These are phyloP conservation scores for Drosophila malerkotliana DNA, from an alignment of 1,140 invertebrate species.

Conservation along the genomic window DNA sequence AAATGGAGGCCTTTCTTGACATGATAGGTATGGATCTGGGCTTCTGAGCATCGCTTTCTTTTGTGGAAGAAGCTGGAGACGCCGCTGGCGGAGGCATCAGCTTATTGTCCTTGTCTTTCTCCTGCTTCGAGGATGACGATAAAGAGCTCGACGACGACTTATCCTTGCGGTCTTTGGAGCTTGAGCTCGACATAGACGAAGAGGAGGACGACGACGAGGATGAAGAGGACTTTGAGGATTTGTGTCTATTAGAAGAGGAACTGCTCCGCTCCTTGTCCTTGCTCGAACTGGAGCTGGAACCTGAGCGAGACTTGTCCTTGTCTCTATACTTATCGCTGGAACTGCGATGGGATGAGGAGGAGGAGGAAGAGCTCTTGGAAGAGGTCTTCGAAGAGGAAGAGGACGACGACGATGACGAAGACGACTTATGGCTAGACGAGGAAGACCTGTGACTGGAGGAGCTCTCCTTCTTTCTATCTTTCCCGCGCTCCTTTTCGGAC, in stretches of 20 bases:
- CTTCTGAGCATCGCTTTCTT: slow-evolving; percentile 79
- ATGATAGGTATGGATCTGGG: slow-evolving; percentile 79
- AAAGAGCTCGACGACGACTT: slow-evolving; percentile 77
- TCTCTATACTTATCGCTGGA: slow-evolving; percentile 76
- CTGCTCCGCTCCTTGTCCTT: slow-evolving; percentile 78
- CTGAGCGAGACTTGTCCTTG: slow-evolving; percentile 72
- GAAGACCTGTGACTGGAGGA: slow-evolving; percentile 44
- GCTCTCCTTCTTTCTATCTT: slow-evolving; percentile 73
- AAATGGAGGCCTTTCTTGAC: slow-evolving; percentile 90
- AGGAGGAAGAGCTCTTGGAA: slow-evolving; percentile 73
- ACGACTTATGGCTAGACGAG: slow-evolving; percentile 74
- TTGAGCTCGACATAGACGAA: slow-evolving; percentile 50
- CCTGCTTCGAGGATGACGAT: slow-evolving; percentile 45
- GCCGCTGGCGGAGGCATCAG: slow-evolving; percentile 85
- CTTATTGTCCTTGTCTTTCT: slow-evolving; percentile 88
- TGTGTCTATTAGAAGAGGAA: slow-evolving; percentile 75
- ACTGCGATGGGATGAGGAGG: slow-evolving; percentile 79
- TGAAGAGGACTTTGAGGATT: slow-evolving; percentile 74
- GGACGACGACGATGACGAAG: slow-evolving; percentile 67
- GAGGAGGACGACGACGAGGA: slow-evolving; percentile 63
- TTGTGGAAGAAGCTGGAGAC: slow-evolving; percentile 67
- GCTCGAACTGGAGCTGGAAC: slow-evolving; percentile 64
- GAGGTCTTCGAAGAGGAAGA: slow-evolving; percentile 72
- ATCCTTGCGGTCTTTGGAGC: slow-evolving; percentile 83
- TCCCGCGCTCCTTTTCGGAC: slow-evolving; percentile 84